phyloP scores from a whole-genome alignment of 2,113 vertebrate genomes.

The Equus quagga region DNA sequence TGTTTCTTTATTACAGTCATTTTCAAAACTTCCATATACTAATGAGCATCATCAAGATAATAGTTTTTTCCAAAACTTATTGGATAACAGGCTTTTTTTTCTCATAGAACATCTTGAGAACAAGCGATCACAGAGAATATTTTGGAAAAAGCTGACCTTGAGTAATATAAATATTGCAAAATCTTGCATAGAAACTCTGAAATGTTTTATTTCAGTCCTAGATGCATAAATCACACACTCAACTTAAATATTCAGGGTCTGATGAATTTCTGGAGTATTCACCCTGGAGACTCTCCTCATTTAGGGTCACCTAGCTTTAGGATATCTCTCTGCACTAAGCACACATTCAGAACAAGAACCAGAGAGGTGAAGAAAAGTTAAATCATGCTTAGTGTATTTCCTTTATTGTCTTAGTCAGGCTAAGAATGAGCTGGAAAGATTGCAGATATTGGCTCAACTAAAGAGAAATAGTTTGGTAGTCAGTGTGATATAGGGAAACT shows the following conservation, averaged over 20 bases:
- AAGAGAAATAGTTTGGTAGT: not conserved
- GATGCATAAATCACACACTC: not conserved
- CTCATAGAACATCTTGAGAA: not conserved
- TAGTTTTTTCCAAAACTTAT: not conserved
- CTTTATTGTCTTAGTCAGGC: not conserved
- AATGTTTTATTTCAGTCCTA: not conserved
- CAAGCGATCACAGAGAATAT: not conserved
- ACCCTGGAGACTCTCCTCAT: not conserved
- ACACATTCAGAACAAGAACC: not conserved
- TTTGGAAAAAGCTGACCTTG: conserved; percentile 14
- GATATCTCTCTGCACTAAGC: not conserved
- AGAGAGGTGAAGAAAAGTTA: not conserved
- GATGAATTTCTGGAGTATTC: not conserved
- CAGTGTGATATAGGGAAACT: not conserved
- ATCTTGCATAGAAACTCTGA: not conserved
- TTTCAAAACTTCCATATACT: not conserved
- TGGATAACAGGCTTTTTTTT: not conserved
- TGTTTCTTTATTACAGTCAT: not conserved
- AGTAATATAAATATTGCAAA: conserved; percentile 19
- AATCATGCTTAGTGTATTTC: not conserved
- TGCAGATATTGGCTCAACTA: not conserved
- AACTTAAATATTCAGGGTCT: not conserved
- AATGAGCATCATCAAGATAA: not conserved
- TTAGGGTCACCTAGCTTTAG: not conserved
- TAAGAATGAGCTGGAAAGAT: not conserved